These are phyloP conservation scores for Orthochromis indermauri DNA, from an alignment of 2,113 vertebrate genomes.

Conservation along the genomic window DNA sequence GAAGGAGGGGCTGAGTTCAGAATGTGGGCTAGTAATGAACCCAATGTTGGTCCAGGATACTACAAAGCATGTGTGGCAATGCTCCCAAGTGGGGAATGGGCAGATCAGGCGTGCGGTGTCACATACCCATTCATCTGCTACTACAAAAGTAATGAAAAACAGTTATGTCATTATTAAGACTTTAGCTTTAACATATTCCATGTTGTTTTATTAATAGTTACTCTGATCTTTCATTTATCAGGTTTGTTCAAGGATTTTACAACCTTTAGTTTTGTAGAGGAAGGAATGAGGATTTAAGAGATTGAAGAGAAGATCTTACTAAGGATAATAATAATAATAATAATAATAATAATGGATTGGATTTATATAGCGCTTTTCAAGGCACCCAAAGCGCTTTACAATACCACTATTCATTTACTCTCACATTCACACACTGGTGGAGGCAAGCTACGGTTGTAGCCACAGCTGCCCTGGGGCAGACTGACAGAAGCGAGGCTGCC, in stretches of 20 bases:
- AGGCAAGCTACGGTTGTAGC: no score
- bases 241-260: background rate
- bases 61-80: background rate
- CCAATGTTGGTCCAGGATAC: background rate
- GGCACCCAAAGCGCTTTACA: no score
- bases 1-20: background rate
- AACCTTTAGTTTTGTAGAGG: background rate
- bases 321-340: no score
- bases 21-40: background rate
- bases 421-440: no score
- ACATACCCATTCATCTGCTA: background rate
- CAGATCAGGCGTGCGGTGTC: fast-evolving
- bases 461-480: no score
- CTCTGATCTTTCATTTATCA: background rate
- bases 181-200: background rate
- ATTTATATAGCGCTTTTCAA: no score
- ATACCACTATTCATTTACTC: no score
- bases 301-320: background rate
- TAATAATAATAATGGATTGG: no score
- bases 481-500: no score
- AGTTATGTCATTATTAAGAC: background rate
- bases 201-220: background rate
- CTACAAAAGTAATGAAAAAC: background rate
- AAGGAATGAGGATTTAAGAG: background rate
- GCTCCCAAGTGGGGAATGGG: background rate